Base-by-base conservation (phyloP, 2,888 invertebrate genomes). In the Suillia variegata region DNA sequence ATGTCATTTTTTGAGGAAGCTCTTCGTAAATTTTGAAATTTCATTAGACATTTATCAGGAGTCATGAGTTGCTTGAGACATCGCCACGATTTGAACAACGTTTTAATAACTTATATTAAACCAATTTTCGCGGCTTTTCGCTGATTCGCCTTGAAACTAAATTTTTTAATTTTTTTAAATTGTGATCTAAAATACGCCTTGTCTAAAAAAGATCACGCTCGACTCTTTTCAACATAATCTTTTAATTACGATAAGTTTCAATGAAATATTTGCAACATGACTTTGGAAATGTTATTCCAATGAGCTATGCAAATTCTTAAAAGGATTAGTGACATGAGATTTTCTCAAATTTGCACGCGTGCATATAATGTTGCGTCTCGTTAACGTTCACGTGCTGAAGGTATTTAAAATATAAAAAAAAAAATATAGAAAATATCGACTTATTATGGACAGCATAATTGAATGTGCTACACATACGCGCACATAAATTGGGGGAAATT, bases 401-500 rank as follows among this genome's bases (percentile, higher is more conserved):
- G n/a, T 3, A 13, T 12, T 38, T 13, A 38, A 6, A 31, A 33
- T 2, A 24, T 17, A 2, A 17, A 10, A 52, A n/a, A n/a, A n/a
- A n/a, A n/a, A n/a, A n/a, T n/a, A n/a, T n/a, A n/a, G n/a, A n/a
- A n/a, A n/a, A n/a, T n/a, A n/a, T n/a, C n/a, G n/a, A n/a, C n/a
- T n/a, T n/a, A n/a, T n/a, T 31, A 15, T n/a, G 31, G 13, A 54
- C 20, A 26, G 18, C 18, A 34, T 42, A 54, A 54, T 33, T 24
- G 22, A 24, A 53, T 13, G n/a, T 24, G 24, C 13, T 26, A 24
- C 24, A 12, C 24, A 24, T 26, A 15, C 6, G 17, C 5, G n/a
- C n/a, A n/a, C 2, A 3, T 13, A 22, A 24, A 50, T 24, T 13
- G 63, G 59, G 63, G 59, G 56, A 63, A 63, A 63, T 65, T 65